Conservation (phyloP, 2,888 invertebrate genomes). For the Drosophila prostipennis region DNA sequence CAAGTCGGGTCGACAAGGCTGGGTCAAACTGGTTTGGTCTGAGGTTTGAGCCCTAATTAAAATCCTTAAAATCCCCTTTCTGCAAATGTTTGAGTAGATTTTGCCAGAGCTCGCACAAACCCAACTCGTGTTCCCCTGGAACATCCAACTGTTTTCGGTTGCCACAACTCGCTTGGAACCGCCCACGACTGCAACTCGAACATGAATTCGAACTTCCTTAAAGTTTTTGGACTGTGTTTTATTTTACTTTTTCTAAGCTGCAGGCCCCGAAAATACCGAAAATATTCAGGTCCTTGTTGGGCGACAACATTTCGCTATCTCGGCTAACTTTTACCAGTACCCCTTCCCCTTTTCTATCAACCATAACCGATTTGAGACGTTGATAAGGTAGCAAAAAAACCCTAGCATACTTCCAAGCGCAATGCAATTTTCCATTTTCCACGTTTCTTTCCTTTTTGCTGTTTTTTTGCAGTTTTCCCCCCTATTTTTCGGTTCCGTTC, state of each 20-base stretch:
- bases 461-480: conserved; percentile 14
- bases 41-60: conserved; percentile 22
- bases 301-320: conserved; percentile 42
- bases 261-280: conserved; percentile 6
- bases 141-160: conserved; percentile 24
- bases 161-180: conserved; percentile 18
- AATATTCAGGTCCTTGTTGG: conserved; percentile 14
- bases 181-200: conserved; percentile 42
- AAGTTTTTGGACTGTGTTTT: conserved; percentile 1
- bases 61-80: no score
- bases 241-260: not conserved
- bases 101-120: not conserved
- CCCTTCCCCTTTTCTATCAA: not conserved
- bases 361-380: conserved; percentile 51
- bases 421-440: conserved; percentile 55
- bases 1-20: not conserved
- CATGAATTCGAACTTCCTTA: not conserved
- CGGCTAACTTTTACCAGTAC: conserved; percentile 28
- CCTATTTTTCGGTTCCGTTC: conserved; percentile 6
- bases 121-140: conserved; percentile 46
- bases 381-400: conserved; percentile 54
- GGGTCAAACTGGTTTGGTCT: not conserved
- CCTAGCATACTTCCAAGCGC: conserved; percentile 45
- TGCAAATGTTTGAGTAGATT: conserved; percentile 20
- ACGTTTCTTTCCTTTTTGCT: conserved; percentile 4